These are phyloP conservation scores for Maconellicoccus hirsutus DNA, from an alignment of 1,140 invertebrate species.

Conservation along the genomic window DNA sequence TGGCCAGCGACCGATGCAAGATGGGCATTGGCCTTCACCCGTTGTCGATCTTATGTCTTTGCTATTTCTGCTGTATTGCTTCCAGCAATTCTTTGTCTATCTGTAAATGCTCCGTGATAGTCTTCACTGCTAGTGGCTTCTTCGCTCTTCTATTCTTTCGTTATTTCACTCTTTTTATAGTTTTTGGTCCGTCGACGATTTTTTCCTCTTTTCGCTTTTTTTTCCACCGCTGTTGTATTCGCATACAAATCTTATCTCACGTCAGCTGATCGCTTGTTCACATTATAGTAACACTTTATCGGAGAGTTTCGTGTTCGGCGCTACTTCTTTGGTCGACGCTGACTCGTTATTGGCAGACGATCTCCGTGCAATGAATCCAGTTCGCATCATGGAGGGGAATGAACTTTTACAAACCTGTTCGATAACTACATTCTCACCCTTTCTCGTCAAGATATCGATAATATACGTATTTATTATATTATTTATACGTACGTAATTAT, in stretches of 20 bases:
- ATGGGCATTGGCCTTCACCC: constrained; percentile 6
- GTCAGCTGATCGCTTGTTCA: not conserved
- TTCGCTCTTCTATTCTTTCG: not conserved
- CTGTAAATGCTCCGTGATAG: not conserved
- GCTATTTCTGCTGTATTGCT: not conserved
- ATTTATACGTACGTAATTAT: not conserved
- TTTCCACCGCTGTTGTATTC: not conserved
- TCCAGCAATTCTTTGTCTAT: not conserved
- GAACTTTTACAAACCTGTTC: constrained; percentile 8
- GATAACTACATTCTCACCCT: not conserved
- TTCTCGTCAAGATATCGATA: not conserved
- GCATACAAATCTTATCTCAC: not conserved
- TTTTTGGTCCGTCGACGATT: not conserved
- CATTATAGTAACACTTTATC: not conserved
- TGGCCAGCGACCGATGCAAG: not conserved
- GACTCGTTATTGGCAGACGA: constrained; percentile 2
- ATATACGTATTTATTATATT: constrained; percentile 6
- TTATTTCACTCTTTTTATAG: not conserved
- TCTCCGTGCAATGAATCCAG: not conserved
- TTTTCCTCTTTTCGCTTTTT: not conserved
- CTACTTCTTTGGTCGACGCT: not conserved
- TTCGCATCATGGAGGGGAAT: constrained; percentile 4
- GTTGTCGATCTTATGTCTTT: constrained; percentile 4
- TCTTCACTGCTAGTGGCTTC: not conserved
- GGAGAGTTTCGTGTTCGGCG: not conserved